Evolutionary conservation across 2,113 vertebrate genomes (phyloP).

Genomic region (Channa maculata): DNA sequence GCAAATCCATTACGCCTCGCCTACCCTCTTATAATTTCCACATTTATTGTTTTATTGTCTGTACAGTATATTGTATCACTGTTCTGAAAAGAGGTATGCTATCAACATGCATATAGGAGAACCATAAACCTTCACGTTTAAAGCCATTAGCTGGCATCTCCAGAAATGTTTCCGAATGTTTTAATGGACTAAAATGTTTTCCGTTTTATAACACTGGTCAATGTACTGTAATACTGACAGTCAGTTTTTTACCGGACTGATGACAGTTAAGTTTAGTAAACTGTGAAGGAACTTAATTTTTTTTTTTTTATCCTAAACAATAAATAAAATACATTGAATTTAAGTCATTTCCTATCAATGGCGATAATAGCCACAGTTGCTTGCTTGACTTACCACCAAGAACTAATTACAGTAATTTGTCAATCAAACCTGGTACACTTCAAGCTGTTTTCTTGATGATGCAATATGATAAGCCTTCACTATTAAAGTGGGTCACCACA

Average conservation of each 20-base stretch:
- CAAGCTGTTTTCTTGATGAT: not conserved
- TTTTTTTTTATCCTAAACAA: not conserved
- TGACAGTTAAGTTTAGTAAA: not conserved
- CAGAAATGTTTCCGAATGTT: not conserved
- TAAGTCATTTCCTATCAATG: not conserved
- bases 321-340: not conserved
- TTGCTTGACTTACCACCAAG: not conserved
- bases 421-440: not conserved
- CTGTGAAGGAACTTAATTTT: not conserved
- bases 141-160: conserved; percentile 17
- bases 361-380: not conserved
- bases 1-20: not conserved
- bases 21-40: conserved; percentile 8
- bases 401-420: not conserved
- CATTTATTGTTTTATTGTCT: conserved; percentile 10
- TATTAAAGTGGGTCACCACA: not conserved
- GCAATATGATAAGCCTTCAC: not conserved
- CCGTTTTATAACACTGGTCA: not conserved
- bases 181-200: not conserved
- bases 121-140: conserved; percentile 14
- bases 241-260: not conserved
- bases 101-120: not conserved
- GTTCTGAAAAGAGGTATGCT: not conserved
- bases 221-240: not conserved
- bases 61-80: not conserved